phyloP scores from a whole-genome alignment of 2,797 vertebrate genomes.

The Sebastes iracundus region DNA sequence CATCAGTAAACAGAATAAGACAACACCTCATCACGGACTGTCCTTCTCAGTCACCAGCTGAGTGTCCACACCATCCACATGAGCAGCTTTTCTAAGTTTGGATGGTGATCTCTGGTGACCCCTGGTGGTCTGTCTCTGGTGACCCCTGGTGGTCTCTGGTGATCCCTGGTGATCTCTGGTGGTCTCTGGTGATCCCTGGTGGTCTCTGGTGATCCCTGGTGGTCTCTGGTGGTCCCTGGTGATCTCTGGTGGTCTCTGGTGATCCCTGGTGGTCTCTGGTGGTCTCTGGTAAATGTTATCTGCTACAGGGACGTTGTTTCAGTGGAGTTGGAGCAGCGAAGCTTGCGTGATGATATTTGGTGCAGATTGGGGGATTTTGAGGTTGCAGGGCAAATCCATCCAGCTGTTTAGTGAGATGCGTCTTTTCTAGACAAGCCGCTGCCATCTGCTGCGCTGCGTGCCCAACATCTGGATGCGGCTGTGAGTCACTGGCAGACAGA shows the following conservation, averaged over 20 bases:
- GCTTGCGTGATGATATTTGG: neutral
- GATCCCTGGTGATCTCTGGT: too few relatives aligned
- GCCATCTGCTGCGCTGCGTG: conserved; percentile 35
- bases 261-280: too few relatives aligned
- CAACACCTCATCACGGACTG: too few relatives aligned
- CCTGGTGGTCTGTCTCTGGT: too few relatives aligned
- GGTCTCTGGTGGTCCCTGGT: too few relatives aligned
- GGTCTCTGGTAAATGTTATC: neutral
- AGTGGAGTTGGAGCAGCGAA: neutral
- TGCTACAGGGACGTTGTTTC: neutral
- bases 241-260: too few relatives aligned
- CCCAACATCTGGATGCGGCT: conserved; percentile 34
- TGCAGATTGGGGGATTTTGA: neutral
- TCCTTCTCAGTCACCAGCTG: neutral
- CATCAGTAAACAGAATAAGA: too few relatives aligned
- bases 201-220: too few relatives aligned
- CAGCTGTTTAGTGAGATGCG: conserved; percentile 39
- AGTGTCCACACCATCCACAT: neutral
- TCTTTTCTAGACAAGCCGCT: conserved; percentile 18
- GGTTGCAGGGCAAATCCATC: conserved; percentile 12
- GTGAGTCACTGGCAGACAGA: neutral
- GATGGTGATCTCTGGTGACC: too few relatives aligned
- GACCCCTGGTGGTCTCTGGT: too few relatives aligned
- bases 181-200: too few relatives aligned
- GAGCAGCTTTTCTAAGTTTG: neutral